These are phyloP conservation scores for Pangasianodon gigas DNA, from an alignment of 2,113 vertebrate genomes.

Conservation along the genomic window DNA sequence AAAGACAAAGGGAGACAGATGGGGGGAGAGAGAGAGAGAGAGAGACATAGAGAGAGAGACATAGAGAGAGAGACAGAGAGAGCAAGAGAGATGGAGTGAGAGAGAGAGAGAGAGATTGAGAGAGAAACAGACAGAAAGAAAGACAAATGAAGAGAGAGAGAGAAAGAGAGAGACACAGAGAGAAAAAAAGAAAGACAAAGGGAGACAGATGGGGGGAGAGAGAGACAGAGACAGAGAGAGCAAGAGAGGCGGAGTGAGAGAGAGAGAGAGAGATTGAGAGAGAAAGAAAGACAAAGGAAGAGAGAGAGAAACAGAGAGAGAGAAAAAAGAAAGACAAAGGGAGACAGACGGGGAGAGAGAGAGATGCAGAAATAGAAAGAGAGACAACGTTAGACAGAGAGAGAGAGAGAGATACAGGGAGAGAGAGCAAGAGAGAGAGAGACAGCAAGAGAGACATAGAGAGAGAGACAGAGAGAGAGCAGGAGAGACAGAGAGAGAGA, in stretches of 20 bases:
- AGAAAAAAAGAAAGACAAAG: too few species aligned
- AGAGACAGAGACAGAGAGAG: too few species aligned
- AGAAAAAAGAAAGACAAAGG: neutral
- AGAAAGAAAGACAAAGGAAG: neutral
- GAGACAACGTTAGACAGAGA: too few species aligned
- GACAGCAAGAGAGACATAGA: neutral
- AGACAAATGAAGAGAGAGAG: too few species aligned
- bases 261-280: neutral
- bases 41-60: neutral
- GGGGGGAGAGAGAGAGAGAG: neutral
- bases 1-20: neutral
- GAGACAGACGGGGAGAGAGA: conserved; percentile 43
- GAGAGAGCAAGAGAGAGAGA: too few species aligned
- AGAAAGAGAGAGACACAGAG: too few species aligned
- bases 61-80: too few species aligned
- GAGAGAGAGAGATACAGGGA: too few species aligned
- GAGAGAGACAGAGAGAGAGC: conserved; percentile 37
- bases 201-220: conserved; percentile 2
- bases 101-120: neutral
- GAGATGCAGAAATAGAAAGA: too few species aligned
- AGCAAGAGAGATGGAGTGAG: too few species aligned
- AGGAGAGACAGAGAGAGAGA: neutral
- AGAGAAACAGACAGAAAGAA: neutral
- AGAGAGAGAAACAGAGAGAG: neutral
- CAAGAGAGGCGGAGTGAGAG: neutral